phyloP scores from a whole-genome alignment of 2,797 vertebrate species.

The Propithecus perrieri region DNA sequence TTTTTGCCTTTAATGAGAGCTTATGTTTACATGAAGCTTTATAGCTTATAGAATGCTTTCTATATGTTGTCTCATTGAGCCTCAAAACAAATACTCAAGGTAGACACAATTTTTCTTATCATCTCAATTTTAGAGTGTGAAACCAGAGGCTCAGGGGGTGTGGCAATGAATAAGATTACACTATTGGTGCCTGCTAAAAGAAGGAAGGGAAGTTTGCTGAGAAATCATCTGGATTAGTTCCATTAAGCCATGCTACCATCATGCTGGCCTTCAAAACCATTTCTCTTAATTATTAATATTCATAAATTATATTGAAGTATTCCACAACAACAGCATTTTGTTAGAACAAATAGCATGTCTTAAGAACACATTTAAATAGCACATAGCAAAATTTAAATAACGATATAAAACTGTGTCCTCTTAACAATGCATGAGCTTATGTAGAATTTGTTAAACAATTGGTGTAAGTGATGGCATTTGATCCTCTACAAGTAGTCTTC shows the following conservation, averaged over 20 bases:
- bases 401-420: not conserved
- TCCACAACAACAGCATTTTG: not conserved
- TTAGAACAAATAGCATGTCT: not conserved
- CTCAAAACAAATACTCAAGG: not conserved
- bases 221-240: not conserved
- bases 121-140: not conserved
- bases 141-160: not conserved
- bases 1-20: constrained; percentile 14
- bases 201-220: not conserved
- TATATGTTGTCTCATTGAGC: not conserved
- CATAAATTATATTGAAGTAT: not conserved
- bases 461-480: not conserved
- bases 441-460: constrained; percentile 1
- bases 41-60: not conserved
- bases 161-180: not conserved
- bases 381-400: not conserved
- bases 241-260: not conserved
- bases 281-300: not conserved
- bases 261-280: not conserved
- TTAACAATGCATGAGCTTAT: not conserved
- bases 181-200: not conserved
- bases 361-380: not conserved
- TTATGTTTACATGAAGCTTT: not conserved
- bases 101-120: not conserved
- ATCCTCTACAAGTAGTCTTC: not conserved